Percentiles rank a stretch among this genome's conserved stretches.
These are phyloP conservation scores for Fistularia commersonii DNA, from an alignment of 2,797 vertebrate species.

Conservation along the genomic window DNA sequence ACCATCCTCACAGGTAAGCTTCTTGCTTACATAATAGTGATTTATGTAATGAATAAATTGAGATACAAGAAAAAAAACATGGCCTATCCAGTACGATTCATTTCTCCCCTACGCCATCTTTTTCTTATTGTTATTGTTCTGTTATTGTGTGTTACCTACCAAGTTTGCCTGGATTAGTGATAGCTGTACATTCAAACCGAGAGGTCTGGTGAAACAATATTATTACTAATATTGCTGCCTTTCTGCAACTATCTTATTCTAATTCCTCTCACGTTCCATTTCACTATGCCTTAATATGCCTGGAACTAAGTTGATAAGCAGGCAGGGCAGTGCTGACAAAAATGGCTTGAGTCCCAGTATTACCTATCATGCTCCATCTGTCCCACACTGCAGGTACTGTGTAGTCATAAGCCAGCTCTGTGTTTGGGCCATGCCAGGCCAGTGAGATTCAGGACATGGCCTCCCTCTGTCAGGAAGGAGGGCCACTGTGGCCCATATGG, in stretches of 20 bases:
- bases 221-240: too few relatives aligned
- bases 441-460: constrained; percentile 66
- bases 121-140: too few relatives aligned
- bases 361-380: constrained; percentile 67
- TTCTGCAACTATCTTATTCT: too few relatives aligned
- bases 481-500: constrained; percentile 76
- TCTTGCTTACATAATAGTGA: not conserved
- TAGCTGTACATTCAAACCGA: too few relatives aligned
- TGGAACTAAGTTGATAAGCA: constrained; percentile 23
- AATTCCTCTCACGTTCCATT: constrained; percentile 21
- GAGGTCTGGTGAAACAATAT: too few relatives aligned
- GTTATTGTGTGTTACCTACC: too few relatives aligned
- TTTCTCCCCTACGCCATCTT: too few relatives aligned
- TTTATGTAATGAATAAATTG: too few relatives aligned
- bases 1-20: constrained; percentile 80
- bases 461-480: constrained; percentile 72
- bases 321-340: constrained; percentile 16
- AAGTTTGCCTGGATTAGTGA: too few relatives aligned
- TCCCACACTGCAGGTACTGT: constrained; percentile 50
- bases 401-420: constrained; percentile 53
- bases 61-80: too few relatives aligned
- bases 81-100: too few relatives aligned
- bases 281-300: constrained; percentile 23
- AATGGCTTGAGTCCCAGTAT: constrained; percentile 41
- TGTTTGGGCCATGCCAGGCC: constrained; percentile 44